These are phyloP conservation scores for Tretioscincus oriximinensis DNA, from an alignment of 2,113 vertebrate genomes.

Conservation along the genomic window DNA sequence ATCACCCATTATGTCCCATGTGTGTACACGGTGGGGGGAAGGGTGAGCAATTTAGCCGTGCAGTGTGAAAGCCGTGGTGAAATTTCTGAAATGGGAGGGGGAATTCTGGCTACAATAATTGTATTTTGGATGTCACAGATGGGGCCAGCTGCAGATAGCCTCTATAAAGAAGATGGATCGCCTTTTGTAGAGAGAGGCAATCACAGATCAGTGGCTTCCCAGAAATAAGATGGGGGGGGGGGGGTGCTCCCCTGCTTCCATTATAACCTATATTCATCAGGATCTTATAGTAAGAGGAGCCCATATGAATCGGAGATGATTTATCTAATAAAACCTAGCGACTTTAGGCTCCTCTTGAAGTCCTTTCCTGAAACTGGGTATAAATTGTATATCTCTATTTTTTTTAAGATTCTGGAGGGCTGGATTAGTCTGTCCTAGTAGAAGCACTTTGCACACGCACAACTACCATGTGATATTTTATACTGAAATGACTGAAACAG, in stretches of 20 bases:
- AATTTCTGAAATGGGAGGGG: conserved; percentile 35
- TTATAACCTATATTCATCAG: conserved; percentile 28
- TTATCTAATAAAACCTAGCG: neutral
- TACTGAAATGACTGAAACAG: too few relatives aligned
- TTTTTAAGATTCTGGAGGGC: neutral
- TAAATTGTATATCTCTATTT: accelerated
- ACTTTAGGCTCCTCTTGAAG: neutral
- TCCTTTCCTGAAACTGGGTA: neutral
- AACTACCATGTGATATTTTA: too few relatives aligned
- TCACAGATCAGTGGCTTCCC: conserved; percentile 31
- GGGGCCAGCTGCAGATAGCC: conserved; percentile 38
- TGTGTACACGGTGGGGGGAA: neutral
- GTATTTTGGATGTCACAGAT: conserved; percentile 60
- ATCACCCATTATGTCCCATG: conserved; percentile 7
- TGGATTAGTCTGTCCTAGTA: too few relatives aligned
- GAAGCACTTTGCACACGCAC: too few relatives aligned
- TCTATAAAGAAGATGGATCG: conserved; percentile 66
- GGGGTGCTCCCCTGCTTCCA: neutral
- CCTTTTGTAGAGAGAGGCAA: neutral
- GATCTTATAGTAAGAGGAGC: neutral
- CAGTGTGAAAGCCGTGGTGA: conserved; percentile 9
- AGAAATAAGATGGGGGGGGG: neutral
- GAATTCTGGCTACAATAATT: conserved; percentile 35
- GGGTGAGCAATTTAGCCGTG: conserved; percentile 28
- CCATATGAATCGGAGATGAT: neutral